Conservation (phyloP, 2,888 invertebrate genomes). For the Macrophya annulata region DNA sequence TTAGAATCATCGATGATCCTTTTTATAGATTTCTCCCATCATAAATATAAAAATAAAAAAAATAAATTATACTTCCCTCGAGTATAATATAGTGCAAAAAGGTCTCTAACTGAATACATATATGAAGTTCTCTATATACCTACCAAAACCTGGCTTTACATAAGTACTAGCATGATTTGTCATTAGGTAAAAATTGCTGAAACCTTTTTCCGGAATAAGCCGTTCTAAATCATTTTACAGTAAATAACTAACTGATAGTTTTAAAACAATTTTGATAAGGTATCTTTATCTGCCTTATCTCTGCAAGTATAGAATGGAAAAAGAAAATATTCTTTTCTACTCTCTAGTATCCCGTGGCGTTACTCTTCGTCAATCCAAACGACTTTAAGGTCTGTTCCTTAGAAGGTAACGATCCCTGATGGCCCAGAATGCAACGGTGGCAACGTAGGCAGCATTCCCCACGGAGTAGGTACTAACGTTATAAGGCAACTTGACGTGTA, state of each 20-base stretch:
- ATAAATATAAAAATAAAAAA: too few species aligned
- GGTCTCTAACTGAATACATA: too few species aligned
- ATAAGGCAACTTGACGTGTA: conserved; percentile 35
- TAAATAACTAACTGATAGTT: background rate
- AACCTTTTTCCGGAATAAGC: too few species aligned
- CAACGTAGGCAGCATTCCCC: conserved; percentile 17
- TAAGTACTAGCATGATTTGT: too few species aligned
- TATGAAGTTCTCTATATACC: too few species aligned
- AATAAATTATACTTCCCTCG: too few species aligned
- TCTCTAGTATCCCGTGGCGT: background rate
- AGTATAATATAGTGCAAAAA: too few species aligned
- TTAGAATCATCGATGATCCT: background rate
- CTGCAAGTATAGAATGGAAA: background rate
- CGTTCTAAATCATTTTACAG: too few species aligned
- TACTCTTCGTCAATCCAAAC: conserved; percentile 22
- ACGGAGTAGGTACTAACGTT: background rate
- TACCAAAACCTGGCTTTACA: too few species aligned
- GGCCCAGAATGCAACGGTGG: conserved; percentile 36
- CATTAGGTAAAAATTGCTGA: too few species aligned
- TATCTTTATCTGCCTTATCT: background rate
- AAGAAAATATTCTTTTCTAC: background rate
- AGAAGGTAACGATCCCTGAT: conserved; percentile 23
- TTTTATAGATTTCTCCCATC: too few species aligned
- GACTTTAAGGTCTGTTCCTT: conserved; percentile 17
- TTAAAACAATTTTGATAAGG: background rate